Evolutionary conservation across 1,140 invertebrate species (phyloP).

Genomic region (Megalopta genalis): DNA sequence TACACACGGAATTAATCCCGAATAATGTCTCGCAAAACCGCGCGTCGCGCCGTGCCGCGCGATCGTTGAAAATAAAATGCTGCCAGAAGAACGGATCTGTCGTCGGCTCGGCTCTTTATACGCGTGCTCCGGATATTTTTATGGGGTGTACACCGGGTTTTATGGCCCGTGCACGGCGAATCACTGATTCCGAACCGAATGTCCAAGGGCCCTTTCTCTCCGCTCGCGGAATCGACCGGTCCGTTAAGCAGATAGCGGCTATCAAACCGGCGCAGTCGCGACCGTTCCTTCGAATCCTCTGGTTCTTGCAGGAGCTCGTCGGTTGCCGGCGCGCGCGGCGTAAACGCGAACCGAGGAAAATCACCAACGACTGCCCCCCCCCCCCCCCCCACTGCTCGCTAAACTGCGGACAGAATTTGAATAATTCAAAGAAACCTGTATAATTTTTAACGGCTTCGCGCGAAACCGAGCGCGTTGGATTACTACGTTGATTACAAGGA

Average conservation of each 20-base stretch:
- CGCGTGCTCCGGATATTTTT: slow-evolving; percentile 49
- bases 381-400: background rate
- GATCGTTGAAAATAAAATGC: slow-evolving; percentile 52
- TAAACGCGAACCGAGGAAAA: background rate
- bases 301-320: background rate
- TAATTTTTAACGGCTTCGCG: background rate
- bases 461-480: background rate
- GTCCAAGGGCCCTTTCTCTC: slow-evolving; percentile 7
- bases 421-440: background rate
- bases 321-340: background rate
- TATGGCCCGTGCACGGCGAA: slow-evolving; percentile 51
- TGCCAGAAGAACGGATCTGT: slow-evolving; percentile 2
- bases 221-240: slow-evolving; percentile 32
- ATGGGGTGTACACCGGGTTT: slow-evolving; percentile 47
- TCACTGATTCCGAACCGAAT: slow-evolving; percentile 50
- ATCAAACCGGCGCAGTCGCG: slow-evolving; percentile 20
- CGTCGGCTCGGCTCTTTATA: slow-evolving; percentile 9
- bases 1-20: slow-evolving; percentile 57
- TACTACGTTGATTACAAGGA: background rate
- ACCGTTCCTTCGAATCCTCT: background rate
- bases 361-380: background rate
- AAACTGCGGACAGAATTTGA: background rate
- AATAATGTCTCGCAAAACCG: slow-evolving; percentile 55
- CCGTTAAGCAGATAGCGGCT: slow-evolving; percentile 53
- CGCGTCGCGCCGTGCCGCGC: slow-evolving; percentile 11